These are phyloP conservation scores for Protonibea diacanthus DNA, from an alignment of 2,797 vertebrate species.

Conservation along the genomic window DNA sequence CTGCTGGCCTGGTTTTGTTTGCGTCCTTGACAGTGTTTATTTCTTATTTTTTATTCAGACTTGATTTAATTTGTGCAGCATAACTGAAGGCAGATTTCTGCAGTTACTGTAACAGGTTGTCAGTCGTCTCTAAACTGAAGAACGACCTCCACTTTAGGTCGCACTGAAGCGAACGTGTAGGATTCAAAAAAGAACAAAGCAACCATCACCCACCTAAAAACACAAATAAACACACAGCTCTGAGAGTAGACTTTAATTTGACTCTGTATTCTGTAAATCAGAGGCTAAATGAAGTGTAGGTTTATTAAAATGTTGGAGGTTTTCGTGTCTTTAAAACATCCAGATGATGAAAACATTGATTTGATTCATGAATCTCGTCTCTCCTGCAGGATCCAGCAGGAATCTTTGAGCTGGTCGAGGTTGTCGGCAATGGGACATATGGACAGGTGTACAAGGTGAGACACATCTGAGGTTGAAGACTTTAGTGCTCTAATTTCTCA, in stretches of 20 bases:
- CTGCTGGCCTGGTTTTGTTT: slow-evolving; percentile 16
- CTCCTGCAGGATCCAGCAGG: slow-evolving; percentile 91
- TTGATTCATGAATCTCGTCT: slow-evolving; percentile 26
- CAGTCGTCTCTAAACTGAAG: slow-evolving; percentile 18
- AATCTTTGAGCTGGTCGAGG: slow-evolving; percentile 95
- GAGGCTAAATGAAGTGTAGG: background rate
- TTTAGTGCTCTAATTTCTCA: slow-evolving; percentile 16
- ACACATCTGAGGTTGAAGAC: background rate
- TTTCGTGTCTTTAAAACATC: background rate
- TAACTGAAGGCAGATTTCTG: slow-evolving; percentile 19
- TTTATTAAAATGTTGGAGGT: background rate
- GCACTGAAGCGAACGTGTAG: slow-evolving; percentile 42
- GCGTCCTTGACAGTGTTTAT: background rate
- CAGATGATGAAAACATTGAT: background rate
- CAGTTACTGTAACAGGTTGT: slow-evolving; percentile 27
- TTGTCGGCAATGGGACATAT: slow-evolving; percentile 95
- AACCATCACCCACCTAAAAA: slow-evolving; percentile 36
- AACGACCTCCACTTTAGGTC: slow-evolving; percentile 18
- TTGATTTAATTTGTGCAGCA: slow-evolving; percentile 14
- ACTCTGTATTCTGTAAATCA: background rate
- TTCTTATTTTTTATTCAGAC: slow-evolving; percentile 14
- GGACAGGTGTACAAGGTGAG: slow-evolving; percentile 97
- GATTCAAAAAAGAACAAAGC: slow-evolving; percentile 46
- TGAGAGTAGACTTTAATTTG: slow-evolving; percentile 9
- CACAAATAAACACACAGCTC: slow-evolving; percentile 23